Conservation (phyloP, 2,113 vertebrate genomes). For the Myxocyprinus asiaticus region DNA sequence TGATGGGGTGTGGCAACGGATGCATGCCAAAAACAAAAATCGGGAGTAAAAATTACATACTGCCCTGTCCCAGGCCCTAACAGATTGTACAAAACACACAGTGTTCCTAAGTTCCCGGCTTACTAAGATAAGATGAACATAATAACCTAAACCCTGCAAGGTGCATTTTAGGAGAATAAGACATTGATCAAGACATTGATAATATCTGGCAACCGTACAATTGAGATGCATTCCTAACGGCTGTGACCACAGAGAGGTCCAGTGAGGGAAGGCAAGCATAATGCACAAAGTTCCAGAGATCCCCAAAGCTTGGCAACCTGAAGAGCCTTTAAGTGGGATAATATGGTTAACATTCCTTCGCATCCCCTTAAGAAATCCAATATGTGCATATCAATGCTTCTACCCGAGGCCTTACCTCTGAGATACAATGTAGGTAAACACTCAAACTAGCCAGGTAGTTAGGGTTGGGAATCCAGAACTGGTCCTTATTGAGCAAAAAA, state of each 20-base stretch:
- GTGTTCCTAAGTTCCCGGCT: neutral
- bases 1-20: slow-evolving; percentile 21
- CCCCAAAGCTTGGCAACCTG: slow-evolving; percentile 47
- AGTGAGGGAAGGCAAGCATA: slow-evolving; percentile 12
- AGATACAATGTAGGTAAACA: slow-evolving; percentile 42
- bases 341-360: slow-evolving; percentile 54
- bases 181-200: slow-evolving; percentile 6
- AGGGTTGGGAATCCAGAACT: slow-evolving; percentile 21
- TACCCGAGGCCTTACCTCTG: slow-evolving; percentile 30
- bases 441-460: slow-evolving; percentile 9
- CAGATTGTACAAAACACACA: neutral
- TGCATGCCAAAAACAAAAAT: slow-evolving; percentile 5
- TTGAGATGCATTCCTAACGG: slow-evolving; percentile 12
- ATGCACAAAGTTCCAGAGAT: slow-evolving; percentile 37
- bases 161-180: slow-evolving; percentile 1
- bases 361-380: slow-evolving; percentile 54
- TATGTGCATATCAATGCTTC: slow-evolving; percentile 50
- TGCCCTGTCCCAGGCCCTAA: slow-evolving; percentile 2
- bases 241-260: slow-evolving; percentile 18
- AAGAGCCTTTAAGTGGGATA: slow-evolving; percentile 44
- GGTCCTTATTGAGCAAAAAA: neutral
- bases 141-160: slow-evolving; percentile 29
- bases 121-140: slow-evolving; percentile 26
- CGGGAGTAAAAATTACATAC: slow-evolving; percentile 18
- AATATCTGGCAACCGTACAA: slow-evolving; percentile 27